Evolutionary conservation across 1,140 invertebrate genomes (phyloP).

Genomic region (Drosophila lacertosa): DNA sequence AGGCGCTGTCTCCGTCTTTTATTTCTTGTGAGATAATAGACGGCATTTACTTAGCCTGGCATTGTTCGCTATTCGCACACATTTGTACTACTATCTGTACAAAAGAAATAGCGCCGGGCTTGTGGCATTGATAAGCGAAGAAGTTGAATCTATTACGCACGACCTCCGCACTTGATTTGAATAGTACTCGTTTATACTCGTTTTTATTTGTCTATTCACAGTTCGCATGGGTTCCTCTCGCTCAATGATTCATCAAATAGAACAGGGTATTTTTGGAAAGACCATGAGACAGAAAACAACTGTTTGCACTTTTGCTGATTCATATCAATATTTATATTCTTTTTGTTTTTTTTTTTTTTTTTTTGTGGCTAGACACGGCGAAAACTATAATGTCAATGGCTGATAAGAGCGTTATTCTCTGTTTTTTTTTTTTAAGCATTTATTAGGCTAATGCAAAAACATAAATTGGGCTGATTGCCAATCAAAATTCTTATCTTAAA

Average conservation of each 20-base stretch:
- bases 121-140: slow-evolving; percentile 56
- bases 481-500: slow-evolving; percentile 1
- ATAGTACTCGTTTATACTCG: slow-evolving; percentile 23
- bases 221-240: slow-evolving; percentile 5
- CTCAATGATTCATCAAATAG: slow-evolving; percentile 52
- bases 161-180: slow-evolving; percentile 57
- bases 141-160: slow-evolving; percentile 58
- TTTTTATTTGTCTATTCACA: slow-evolving; percentile 16
- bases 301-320: slow-evolving; percentile 35
- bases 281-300: neutral
- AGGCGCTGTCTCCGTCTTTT: slow-evolving; percentile 42
- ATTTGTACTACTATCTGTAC: slow-evolving; percentile 36
- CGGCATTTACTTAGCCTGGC: slow-evolving; percentile 30
- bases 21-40: slow-evolving; percentile 47
- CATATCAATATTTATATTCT: slow-evolving; percentile 32
- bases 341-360: no score
- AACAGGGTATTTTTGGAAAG: slow-evolving; percentile 36
- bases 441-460: slow-evolving; percentile 26
- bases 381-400: slow-evolving; percentile 58
- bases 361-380: slow-evolving; percentile 55
- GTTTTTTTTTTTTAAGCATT: slow-evolving; percentile 34
- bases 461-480: slow-evolving; percentile 3
- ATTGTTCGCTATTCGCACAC: slow-evolving; percentile 34
- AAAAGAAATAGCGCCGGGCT: slow-evolving; percentile 39
- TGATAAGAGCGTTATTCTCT: slow-evolving; percentile 49